phyloP scores from a whole-genome alignment of 2,797 vertebrate genomes.

The Chanos chanos region DNA sequence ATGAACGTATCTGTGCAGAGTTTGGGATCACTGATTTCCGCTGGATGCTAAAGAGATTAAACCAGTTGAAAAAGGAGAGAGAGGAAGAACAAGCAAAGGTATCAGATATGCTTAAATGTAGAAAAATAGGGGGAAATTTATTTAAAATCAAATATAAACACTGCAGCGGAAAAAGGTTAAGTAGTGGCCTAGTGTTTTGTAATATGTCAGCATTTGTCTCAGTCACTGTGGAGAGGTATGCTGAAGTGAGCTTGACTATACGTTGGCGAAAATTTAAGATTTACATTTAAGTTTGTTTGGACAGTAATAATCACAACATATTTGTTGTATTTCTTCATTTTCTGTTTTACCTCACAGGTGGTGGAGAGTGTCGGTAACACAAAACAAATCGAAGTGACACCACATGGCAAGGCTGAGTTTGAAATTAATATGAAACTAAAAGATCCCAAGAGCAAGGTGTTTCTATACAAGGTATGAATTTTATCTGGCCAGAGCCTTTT shows the following conservation, averaged over 20 bases:
- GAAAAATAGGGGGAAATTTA: too few relatives aligned
- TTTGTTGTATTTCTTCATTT: background rate
- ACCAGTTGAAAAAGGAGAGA: constrained; percentile 73
- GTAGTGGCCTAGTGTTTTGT: too few relatives aligned
- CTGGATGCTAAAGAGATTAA: constrained; percentile 84
- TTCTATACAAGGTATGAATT: constrained; percentile 80
- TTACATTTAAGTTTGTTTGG: too few relatives aligned
- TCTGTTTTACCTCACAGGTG: constrained; percentile 59
- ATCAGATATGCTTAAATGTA: too few relatives aligned
- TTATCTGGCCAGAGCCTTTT: background rate
- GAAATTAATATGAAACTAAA: constrained; percentile 78
- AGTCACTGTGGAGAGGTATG: too few relatives aligned
- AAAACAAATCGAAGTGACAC: constrained; percentile 78
- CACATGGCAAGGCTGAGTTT: constrained; percentile 73
- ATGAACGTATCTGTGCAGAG: constrained; percentile 84
- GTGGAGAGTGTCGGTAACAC: constrained; percentile 68
- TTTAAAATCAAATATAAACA: too few relatives aligned
- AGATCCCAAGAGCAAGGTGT: constrained; percentile 71
- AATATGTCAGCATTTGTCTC: too few relatives aligned
- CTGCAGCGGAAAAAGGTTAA: too few relatives aligned
- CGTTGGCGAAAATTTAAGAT: too few relatives aligned
- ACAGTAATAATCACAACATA: background rate
- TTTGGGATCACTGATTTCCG: constrained; percentile 86
- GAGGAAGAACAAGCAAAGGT: constrained; percentile 81
- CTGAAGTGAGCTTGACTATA: too few relatives aligned